Percentiles rank a stretch among this genome's conserved stretches.
These are phyloP conservation scores for Charina bottae DNA, from an alignment of 2,113 vertebrate species.

Conservation along the genomic window DNA sequence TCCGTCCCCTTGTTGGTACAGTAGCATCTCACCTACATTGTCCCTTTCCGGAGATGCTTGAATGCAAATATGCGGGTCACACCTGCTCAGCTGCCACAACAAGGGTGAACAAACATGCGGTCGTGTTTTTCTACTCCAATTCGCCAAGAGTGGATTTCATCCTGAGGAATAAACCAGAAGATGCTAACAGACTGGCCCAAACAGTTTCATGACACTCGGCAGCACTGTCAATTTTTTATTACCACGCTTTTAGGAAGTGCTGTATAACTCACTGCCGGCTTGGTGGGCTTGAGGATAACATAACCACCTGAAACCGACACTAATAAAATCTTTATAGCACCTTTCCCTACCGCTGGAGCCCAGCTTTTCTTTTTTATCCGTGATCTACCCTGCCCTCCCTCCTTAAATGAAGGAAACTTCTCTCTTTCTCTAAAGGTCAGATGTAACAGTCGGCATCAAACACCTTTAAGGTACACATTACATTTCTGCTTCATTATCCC, in stretches of 20 bases:
- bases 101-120: no score
- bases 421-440: slow-evolving; percentile 9
- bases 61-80: no score
- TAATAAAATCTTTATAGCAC: slow-evolving; percentile 36
- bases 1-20: no score
- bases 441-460: neutral
- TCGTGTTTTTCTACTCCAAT: neutral
- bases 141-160: neutral
- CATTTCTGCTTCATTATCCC: slow-evolving; percentile 8
- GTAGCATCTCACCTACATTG: no score
- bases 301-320: neutral
- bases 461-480: neutral
- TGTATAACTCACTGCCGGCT: neutral
- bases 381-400: neutral
- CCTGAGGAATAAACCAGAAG: neutral
- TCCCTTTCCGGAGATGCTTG: no score
- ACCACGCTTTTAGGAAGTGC: neutral
- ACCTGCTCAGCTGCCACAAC: neutral
- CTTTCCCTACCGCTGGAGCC: neutral
- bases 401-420: neutral
- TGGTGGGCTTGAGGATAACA: slow-evolving; percentile 14
- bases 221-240: neutral
- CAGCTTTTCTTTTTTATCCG: neutral
- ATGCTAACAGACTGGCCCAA: neutral
- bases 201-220: neutral